phyloP scores from a whole-genome alignment of 2,797 vertebrate genomes.

The Channallabes apus region DNA sequence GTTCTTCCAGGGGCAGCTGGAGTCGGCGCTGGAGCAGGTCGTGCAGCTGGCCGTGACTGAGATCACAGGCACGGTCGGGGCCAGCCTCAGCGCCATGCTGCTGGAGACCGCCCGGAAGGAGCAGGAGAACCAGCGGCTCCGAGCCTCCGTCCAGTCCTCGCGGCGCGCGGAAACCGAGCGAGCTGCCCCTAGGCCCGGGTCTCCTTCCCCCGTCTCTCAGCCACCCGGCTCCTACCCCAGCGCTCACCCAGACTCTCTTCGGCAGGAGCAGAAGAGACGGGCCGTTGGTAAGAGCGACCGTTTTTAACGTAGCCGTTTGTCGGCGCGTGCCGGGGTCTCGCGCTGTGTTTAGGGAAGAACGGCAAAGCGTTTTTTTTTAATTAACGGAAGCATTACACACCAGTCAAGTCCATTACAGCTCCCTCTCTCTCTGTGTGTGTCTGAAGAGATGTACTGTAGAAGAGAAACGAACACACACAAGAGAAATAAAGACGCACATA shows the following conservation, averaged over 20 bases:
- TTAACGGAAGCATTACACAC: conserved; percentile 19
- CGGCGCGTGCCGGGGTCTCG: neutral
- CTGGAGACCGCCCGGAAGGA: conserved; percentile 75
- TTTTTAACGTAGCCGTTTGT: neutral
- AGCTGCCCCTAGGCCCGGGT: conserved; percentile 58
- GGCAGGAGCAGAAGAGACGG: conserved; percentile 73
- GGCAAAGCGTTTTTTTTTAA: neutral
- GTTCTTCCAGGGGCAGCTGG: conserved; percentile 82
- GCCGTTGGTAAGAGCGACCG: conserved; percentile 70
- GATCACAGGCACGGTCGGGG: conserved; percentile 75
- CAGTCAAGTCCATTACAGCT: neutral
- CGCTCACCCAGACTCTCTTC: conserved; percentile 62
- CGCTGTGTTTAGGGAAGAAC: neutral
- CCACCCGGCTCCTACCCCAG: conserved; percentile 35
- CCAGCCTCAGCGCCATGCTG: conserved; percentile 74
- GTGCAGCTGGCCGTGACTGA: conserved; percentile 80
- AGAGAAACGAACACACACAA: neutral
- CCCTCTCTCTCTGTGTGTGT: neutral
- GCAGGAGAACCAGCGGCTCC: conserved; percentile 73
- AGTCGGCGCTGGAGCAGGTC: conserved; percentile 79
- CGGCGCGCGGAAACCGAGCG: conserved; percentile 61
- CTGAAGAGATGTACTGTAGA: fast-evolving
- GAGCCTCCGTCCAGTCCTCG: conserved; percentile 64
- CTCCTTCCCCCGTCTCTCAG: conserved; percentile 7
- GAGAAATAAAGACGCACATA: neutral